Percentiles rank a stretch among this genome's conserved stretches.
These are phyloP conservation scores for Ailurus styani DNA, from an alignment of 2,113 vertebrate species.

Conservation along the genomic window DNA sequence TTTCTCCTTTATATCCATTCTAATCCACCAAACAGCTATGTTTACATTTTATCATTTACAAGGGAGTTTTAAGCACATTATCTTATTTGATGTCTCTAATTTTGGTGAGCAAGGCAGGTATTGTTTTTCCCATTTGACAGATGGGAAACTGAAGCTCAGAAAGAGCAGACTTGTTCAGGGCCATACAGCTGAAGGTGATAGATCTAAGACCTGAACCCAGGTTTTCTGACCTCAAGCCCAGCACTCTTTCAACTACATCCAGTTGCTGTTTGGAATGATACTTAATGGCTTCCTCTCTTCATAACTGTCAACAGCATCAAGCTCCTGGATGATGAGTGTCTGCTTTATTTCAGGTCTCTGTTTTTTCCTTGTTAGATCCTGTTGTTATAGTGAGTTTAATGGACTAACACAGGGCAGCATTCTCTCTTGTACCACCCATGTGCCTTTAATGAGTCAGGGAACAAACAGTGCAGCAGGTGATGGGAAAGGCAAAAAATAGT, in stretches of 20 bases:
- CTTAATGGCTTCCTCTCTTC: not conserved
- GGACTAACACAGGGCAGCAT: not conserved
- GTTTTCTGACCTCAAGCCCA: not conserved
- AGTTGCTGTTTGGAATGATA: not conserved
- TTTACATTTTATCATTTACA: conserved; percentile 21
- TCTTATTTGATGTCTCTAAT: not conserved
- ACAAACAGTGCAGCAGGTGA: not conserved
- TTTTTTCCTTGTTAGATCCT: not conserved
- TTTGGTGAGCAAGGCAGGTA: not conserved
- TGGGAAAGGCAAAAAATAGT: not conserved
- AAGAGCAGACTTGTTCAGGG: not conserved
- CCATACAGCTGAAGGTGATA: not conserved
- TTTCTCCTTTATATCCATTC: not conserved
- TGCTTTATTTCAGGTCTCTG: not conserved
- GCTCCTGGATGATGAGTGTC: not conserved
- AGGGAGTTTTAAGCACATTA: not conserved
- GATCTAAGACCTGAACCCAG: not conserved
- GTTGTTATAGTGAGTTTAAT: not conserved
- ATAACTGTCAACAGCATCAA: not conserved
- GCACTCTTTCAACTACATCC: not conserved
- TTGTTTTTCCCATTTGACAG: not conserved
- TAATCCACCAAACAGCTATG: not conserved
- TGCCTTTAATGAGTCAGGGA: not conserved
- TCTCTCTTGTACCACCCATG: not conserved
- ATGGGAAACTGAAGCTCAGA: not conserved